Base-by-base conservation (phyloP, 2,888 invertebrate genomes). In the Agriopis marginaria region DNA sequence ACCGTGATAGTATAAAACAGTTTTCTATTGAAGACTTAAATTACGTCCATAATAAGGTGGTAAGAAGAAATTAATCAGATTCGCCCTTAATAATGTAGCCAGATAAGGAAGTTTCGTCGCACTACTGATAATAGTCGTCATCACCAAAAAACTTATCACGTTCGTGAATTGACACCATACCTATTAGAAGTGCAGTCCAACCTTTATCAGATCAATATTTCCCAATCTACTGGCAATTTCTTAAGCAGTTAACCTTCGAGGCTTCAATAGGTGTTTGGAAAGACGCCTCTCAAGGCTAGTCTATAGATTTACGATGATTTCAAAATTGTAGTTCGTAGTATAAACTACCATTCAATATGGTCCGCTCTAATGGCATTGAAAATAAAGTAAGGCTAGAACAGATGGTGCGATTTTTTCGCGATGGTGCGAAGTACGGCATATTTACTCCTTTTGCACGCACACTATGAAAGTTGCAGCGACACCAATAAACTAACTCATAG, bases 301-400 rank as follows among this genome's bases (percentile, higher is more conserved):
- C 67, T 47, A 51, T 61, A 68, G 71, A 69, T 73, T 71, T 71
- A 71, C 66, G 69, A 71, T 66, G 65, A 50, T 69, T 68, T 58
- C 55, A 56, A 72, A 63, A 70, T 66, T 60, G 54, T 63, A 61
- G 65, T 65, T 61, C 51, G 50, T 58, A n/a, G 10, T 40, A 32
- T 12, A 59, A 66, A 69, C 63, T 50, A 61, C 55, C 50, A 61
- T 71, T 67, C 53, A 64, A 64, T 56, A 44, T 32, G 23, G 56
- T 5, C 72, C 77, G 55, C 49, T 77, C 77, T 59, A 76, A 75
- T 77, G 74, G 75, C 75, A 74, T 77, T 77, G 77, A 75, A 69
- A 60, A 67, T 61, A 58, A 44, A 23, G 32, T n/a, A 53, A 55
- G 56, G 67, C 44, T 67, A 11, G 40, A 39, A 58, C 10, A 62